phyloP scores from a whole-genome alignment of 2,797 vertebrate genomes.

The Chelon auratus region DNA sequence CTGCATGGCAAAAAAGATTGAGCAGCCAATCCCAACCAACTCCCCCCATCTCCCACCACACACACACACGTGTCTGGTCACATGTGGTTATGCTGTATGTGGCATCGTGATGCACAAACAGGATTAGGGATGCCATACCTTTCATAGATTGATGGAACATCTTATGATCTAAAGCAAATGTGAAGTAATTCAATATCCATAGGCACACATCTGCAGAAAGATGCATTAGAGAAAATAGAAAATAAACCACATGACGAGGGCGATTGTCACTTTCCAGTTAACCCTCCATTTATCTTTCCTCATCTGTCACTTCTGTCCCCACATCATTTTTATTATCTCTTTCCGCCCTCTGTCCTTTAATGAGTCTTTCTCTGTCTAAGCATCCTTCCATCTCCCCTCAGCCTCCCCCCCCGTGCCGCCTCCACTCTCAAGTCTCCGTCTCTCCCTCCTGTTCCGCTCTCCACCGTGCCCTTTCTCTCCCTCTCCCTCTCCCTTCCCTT shows the following conservation, averaged over 20 bases:
- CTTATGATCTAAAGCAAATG: not conserved
- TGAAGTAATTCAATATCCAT: not conserved
- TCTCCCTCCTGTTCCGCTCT: constrained; percentile 27
- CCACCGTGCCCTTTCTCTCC: constrained; percentile 33
- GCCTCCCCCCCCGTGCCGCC: constrained; percentile 15
- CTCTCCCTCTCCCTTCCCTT: constrained; percentile 40
- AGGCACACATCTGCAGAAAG: not conserved
- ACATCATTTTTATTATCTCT: constrained; percentile 54
- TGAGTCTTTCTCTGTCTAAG: constrained; percentile 28
- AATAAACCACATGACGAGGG: constrained; percentile 17
- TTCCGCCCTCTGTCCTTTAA: constrained; percentile 32
- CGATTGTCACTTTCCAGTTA: constrained; percentile 44
- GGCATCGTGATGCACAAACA: not conserved
- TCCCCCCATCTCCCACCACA: constrained; percentile 11
- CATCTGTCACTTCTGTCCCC: constrained; percentile 43
- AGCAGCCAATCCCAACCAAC: constrained; percentile 36
- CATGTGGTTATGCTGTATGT: constrained; percentile 22
- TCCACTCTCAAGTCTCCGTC: constrained; percentile 19
- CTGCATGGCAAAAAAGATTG: constrained; percentile 64
- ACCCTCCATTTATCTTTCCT: constrained; percentile 48
- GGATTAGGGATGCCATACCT: constrained; percentile 13
- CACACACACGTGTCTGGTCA: constrained; percentile 15
- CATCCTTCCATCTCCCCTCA: constrained; percentile 33
- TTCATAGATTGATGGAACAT: not conserved
- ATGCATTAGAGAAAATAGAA: constrained; percentile 24